phyloP scores from a whole-genome alignment of 2,113 vertebrate species.

The Tachysurus vachellii region DNA sequence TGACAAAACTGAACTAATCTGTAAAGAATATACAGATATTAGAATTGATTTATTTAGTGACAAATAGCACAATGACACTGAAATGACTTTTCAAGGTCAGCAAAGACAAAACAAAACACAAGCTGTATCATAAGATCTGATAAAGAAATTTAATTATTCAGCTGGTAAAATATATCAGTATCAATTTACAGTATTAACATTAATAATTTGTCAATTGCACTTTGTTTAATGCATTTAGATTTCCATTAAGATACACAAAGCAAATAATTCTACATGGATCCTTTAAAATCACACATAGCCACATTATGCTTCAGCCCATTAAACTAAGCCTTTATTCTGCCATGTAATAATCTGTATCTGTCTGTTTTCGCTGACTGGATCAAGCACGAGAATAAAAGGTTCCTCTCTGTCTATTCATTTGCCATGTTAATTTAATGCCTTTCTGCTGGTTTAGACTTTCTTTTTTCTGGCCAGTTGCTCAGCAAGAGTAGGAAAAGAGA shows the following conservation, averaged over 20 bases:
- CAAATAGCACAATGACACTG: background rate
- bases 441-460: background rate
- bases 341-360: background rate
- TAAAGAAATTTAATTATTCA: background rate
- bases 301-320: background rate
- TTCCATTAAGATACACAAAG: background rate
- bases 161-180: background rate
- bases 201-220: background rate
- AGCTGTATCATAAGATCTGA: background rate
- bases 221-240: background rate
- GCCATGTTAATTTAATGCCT: background rate
- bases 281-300: background rate
- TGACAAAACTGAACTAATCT: no score
- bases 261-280: background rate
- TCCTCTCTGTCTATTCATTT: background rate
- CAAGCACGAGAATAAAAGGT: background rate
- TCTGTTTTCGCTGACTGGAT: background rate
- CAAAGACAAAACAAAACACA: background rate
- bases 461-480: slow-evolving; percentile 42
- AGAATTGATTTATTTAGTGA: background rate
- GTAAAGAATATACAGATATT: no score
- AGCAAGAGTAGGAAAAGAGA: slow-evolving; percentile 86
- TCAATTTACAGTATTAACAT: background rate
- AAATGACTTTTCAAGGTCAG: background rate
- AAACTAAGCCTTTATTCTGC: background rate